Base-by-base conservation (phyloP, 2,888 invertebrate genomes). In the Thereva unica region DNA sequence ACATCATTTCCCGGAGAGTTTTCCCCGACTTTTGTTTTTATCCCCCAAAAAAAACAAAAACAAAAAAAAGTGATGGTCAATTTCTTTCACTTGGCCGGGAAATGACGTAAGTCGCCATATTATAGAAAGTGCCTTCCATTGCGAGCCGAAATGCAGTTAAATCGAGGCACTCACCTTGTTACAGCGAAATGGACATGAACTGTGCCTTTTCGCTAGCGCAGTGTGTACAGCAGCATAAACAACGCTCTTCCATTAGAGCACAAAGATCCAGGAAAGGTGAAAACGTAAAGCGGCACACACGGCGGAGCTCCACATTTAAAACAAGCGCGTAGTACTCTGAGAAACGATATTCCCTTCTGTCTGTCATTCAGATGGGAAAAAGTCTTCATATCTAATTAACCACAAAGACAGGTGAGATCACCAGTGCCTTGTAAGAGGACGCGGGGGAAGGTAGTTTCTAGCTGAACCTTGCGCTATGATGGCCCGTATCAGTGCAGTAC, bases 121-220 rank as follows among this genome's bases (percentile, higher is more conserved):
- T 61, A 50, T 61, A 61, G 61, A 61, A 61, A 61, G 61, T 61
- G 61, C 50, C 37, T 61, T 50, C 61, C 41, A 61, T 61, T 10
- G 41, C 61, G 40, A 61, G 47, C 45, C 47, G 41, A 41, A 61
- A 61, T 23, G 23, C 23, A 23, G 23, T 23, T 23, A 23, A 23
- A 23, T 23, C 23, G 23, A 23, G 23, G 23, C 23, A 23, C 23
- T 23, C 23, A 23, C 23, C 23, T 23, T 23, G 23, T 23, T 23
- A 23, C 23, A 23, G 23, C 2, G 23, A 23, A 23, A 23, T 23
- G 23, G 23, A 23, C 23, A 23, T 23, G 23, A 23, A 23, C 23
- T 23, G 23, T 23, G 23, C 23, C 23, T 23, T 23, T 40, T 9
- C 59, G 10, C 5, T 47, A 37, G 12, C 7, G 41, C n/a, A n/a